Conservation (phyloP, 2,888 invertebrate genomes). For the Carabus problematicus region DNA sequence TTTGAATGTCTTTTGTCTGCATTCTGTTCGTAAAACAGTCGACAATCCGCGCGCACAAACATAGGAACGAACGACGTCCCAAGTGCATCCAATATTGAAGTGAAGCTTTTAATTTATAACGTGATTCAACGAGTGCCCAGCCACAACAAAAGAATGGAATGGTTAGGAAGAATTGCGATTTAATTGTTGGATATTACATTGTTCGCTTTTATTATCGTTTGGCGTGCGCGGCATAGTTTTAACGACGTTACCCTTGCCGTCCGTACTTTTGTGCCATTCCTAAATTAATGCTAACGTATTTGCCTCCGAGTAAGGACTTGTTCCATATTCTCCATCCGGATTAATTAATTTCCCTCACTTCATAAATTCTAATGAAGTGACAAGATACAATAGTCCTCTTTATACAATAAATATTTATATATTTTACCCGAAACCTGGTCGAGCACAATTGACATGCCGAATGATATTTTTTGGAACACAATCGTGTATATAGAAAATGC, state of each 20-base stretch:
- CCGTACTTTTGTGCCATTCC: too few species aligned
- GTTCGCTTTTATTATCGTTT: conserved; percentile 20
- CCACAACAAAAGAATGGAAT: conserved; percentile 13
- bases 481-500: too few species aligned
- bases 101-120: conserved; percentile 24
- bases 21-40: conserved; percentile 24
- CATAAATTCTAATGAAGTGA: too few species aligned
- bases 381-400: too few species aligned
- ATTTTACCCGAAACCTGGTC: background rate
- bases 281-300: too few species aligned
- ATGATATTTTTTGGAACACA: background rate
- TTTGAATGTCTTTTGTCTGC: conserved; percentile 34
- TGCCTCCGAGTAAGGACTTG: too few species aligned
- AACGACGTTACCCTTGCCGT: too few species aligned
- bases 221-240: too few species aligned
- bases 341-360: too few species aligned
- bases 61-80: too few species aligned
- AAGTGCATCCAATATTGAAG: conserved; percentile 23
- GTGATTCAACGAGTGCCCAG: conserved; percentile 4
- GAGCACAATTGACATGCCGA: background rate
- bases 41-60: background rate
- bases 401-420: too few species aligned
- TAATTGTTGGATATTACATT: conserved; percentile 19
- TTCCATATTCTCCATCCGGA: too few species aligned
- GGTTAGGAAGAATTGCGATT: conserved; percentile 11